These are phyloP conservation scores for Actenoides hombroni DNA, from an alignment of 2,113 vertebrate genomes.

Conservation along the genomic window DNA sequence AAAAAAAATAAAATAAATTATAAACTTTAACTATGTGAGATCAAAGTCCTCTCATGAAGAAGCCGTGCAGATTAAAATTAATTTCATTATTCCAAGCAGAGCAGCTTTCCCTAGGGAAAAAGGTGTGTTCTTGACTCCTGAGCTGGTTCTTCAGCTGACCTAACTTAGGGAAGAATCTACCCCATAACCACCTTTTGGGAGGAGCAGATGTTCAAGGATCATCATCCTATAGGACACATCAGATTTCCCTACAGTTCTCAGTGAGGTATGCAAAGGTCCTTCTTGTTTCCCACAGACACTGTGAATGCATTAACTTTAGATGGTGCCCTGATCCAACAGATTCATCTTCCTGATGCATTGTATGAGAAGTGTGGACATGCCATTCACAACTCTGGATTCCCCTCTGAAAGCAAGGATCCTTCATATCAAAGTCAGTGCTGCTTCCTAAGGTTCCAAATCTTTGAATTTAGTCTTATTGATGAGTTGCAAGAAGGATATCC, in stretches of 20 bases:
- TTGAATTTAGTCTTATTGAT: background rate
- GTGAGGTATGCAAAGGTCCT: background rate
- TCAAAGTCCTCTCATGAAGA: background rate
- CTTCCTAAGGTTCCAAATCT: background rate
- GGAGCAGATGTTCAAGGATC: background rate
- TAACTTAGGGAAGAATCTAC: background rate
- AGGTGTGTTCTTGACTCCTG: background rate
- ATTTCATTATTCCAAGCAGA: background rate
- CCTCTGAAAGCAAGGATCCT: background rate
- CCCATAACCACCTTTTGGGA: background rate
- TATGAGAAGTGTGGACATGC: fast-evolving
- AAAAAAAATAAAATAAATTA: background rate
- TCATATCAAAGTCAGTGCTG: background rate
- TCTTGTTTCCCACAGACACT: background rate
- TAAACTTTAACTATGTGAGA: background rate
- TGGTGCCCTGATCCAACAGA: background rate
- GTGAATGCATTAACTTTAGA: background rate
- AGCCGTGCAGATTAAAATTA: background rate
- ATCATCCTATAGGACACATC: background rate
- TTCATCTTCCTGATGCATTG: fast-evolving
- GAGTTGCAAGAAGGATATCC: background rate
- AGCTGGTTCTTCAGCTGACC: background rate
- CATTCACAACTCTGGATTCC: background rate
- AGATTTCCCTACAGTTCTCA: background rate
- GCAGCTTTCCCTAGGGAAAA: background rate